These are phyloP conservation scores for Theropithecus gelada DNA, from an alignment of 2,113 vertebrate genomes.

Conservation along the genomic window DNA sequence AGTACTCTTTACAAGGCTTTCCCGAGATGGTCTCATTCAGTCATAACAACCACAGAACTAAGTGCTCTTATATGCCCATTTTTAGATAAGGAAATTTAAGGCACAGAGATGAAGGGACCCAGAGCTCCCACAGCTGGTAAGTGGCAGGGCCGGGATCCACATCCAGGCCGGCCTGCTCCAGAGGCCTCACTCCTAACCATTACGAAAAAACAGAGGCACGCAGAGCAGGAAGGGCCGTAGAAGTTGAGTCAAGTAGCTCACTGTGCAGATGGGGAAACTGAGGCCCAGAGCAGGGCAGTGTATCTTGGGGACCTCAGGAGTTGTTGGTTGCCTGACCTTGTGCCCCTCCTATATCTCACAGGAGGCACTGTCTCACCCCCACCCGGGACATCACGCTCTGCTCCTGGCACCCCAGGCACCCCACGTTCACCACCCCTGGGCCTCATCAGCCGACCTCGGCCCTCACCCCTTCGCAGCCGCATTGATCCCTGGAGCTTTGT, in stretches of 20 bases:
- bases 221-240: accelerated
- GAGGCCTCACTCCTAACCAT: neutral
- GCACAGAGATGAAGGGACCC: neutral
- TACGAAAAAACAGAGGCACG: accelerated
- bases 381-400: slow-evolving; percentile 51
- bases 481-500: slow-evolving; percentile 95
- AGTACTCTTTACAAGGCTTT: neutral
- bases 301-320: neutral
- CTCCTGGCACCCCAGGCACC: slow-evolving; percentile 69
- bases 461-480: slow-evolving; percentile 89
- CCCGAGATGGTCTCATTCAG: neutral
- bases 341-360: neutral
- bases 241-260: neutral
- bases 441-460: slow-evolving; percentile 90
- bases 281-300: neutral
- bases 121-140: neutral
- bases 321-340: neutral
- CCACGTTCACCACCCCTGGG: slow-evolving; percentile 80
- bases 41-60: neutral
- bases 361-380: slow-evolving; percentile 70
- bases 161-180: neutral
- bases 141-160: neutral
- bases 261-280: neutral
- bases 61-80: neutral
- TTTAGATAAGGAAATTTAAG: neutral